phyloP scores from a whole-genome alignment of 2,113 vertebrate genomes.

The Syrmaticus mikado region DNA sequence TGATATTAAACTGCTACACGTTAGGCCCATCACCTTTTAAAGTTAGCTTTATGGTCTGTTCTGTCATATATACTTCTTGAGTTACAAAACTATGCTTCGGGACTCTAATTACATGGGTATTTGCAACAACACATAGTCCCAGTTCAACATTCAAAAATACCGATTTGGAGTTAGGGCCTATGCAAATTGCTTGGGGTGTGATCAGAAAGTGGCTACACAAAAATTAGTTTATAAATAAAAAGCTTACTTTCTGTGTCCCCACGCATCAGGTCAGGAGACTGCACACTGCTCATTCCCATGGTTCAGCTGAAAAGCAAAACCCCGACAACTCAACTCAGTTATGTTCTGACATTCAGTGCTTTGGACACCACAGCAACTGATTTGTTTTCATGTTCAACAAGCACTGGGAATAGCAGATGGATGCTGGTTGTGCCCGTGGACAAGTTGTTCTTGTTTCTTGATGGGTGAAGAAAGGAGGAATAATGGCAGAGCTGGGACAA shows the following conservation, averaged over 20 bases:
- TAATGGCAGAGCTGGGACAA: background rate
- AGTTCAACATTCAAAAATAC: background rate
- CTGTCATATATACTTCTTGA: background rate
- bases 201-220: background rate
- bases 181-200: background rate
- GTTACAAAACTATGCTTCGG: background rate
- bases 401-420: slow-evolving; percentile 33
- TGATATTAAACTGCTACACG: background rate
- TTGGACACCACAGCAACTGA: background rate
- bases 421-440: background rate
- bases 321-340: background rate
- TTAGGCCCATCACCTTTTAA: background rate
- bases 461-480: background rate
- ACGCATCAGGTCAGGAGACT: background rate
- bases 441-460: background rate
- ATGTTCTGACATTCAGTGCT: background rate
- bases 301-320: background rate
- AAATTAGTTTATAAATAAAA: background rate
- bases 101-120: background rate
- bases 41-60: background rate
- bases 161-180: background rate
- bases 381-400: slow-evolving; percentile 30
- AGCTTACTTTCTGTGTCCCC: background rate
- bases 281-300: background rate
- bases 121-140: background rate